phyloP scores from a whole-genome alignment of 2,113 vertebrate species.

The Stercorarius parasiticus region DNA sequence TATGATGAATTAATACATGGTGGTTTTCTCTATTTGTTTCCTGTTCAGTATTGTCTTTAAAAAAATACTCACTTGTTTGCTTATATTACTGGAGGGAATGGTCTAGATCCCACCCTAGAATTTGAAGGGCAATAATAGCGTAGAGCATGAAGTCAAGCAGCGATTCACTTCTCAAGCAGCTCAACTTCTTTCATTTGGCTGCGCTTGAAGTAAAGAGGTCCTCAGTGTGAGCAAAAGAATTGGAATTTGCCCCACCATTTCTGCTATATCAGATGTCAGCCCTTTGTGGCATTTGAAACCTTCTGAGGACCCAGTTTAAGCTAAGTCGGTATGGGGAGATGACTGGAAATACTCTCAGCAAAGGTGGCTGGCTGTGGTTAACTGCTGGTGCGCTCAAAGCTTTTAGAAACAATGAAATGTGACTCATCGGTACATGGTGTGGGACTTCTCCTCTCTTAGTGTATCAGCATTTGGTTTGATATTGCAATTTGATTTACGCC shows the following conservation, averaged over 20 bases:
- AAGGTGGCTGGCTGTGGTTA: background rate
- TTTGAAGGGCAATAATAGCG: background rate
- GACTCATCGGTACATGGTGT: background rate
- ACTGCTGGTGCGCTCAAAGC: background rate
- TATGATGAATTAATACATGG: background rate
- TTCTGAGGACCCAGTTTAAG: background rate
- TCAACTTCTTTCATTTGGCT: background rate
- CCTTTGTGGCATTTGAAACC: background rate
- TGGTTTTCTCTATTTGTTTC: constrained; percentile 46
- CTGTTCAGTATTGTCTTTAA: background rate
- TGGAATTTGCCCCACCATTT: background rate
- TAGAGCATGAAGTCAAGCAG: background rate
- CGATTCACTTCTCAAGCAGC: background rate
- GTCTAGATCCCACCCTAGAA: background rate
- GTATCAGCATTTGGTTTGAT: background rate
- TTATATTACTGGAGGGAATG: background rate
- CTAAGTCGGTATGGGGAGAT: background rate
- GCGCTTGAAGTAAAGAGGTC: background rate
- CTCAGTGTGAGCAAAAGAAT: background rate
- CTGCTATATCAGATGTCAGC: background rate
- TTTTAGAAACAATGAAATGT: background rate
- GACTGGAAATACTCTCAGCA: background rate
- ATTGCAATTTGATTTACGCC: background rate
- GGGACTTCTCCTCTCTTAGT: background rate
- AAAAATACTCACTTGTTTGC: constrained; percentile 25